phyloP scores from a whole-genome alignment of 2,113 vertebrate genomes.

The Pipra filicauda region DNA sequence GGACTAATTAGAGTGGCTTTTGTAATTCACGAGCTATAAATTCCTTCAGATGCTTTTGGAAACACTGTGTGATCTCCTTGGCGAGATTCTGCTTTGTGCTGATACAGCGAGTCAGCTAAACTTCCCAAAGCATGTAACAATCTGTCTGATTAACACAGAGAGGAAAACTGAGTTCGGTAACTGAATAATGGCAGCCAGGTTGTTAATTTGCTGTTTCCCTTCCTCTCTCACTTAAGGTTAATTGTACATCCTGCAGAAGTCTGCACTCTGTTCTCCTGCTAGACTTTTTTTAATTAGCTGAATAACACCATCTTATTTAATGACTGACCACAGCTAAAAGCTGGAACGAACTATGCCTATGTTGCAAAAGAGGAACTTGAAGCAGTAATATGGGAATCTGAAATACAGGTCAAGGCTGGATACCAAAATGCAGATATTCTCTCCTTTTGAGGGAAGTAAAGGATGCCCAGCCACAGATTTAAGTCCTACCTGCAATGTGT shows the following conservation, averaged over 20 bases:
- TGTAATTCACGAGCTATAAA: conserved; percentile 71
- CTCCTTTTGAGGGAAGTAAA: neutral
- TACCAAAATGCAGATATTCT: neutral
- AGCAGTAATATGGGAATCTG: neutral
- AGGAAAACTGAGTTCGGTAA: neutral
- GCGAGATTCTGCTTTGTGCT: conserved; percentile 45
- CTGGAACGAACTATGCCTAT: neutral
- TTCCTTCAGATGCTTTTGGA: conserved; percentile 57
- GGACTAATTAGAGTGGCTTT: conserved; percentile 76
- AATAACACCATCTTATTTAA: conserved; percentile 26
- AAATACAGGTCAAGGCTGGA: neutral
- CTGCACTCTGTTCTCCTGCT: conserved; percentile 24
- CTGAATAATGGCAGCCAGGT: neutral
- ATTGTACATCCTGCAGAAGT: conserved; percentile 34
- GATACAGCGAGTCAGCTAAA: conserved; percentile 14
- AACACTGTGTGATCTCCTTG: conserved; percentile 45
- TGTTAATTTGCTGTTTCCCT: conserved; percentile 44
- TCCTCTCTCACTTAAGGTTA: conserved; percentile 50
- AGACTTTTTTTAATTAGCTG: conserved; percentile 60
- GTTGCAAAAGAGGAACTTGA: neutral
- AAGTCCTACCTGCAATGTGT: neutral
- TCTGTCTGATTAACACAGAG: neutral
- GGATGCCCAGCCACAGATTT: neutral
- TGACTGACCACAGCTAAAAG: conserved; percentile 9
- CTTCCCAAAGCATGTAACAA: conserved; percentile 19